Base-by-base conservation (phyloP, 2,888 invertebrate genomes). In the Hoplodrina ambigua region DNA sequence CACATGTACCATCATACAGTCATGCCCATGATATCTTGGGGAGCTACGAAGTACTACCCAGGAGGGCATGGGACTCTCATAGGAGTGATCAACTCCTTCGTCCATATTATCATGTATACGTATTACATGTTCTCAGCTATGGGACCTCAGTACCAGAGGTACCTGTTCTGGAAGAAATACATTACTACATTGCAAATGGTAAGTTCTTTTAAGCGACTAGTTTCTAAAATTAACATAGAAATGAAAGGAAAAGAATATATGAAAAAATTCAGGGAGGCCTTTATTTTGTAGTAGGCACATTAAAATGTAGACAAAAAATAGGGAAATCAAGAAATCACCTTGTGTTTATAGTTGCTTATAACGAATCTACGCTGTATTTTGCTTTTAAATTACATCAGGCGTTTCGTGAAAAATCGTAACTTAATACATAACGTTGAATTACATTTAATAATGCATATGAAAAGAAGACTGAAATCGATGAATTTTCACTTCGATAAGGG, bases 1-100 rank as follows among this genome's bases (percentile, higher is more conserved):
- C 99, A 99, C 88, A 96, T 99, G 86, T 99, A 99, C 89, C 99
- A 99, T 91, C 99, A 99, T 90, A 98, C 98, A 0, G 98, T 98
- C 56, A 99, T 99, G 99, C 99, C 99, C 2, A 97, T 98, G 96
- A 97, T 98, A 86, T 98, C 98, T 64, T 99, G 99, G 99, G 98
- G 98, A 57, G 98, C 98, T 17, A 98, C 98, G 17, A 98, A 98
- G 92, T 99, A 98, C 90, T 98, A 97, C 88, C 97, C 97, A 69
- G 98, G 98, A 63, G 98, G 98, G 0, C 99, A 99, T 92, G 98
- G 98, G 37, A 98, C 99, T 4, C 97, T 98, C 87, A 98, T 98
- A 84, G 98, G 98, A 69, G 97, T 98, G 75, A 97, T 99, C 83
- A 99, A 99, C 94, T 98, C 99, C 4, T 99, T 99, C 86, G 99